Evolutionary conservation across 2,888 invertebrate species (phyloP).

Genomic region (Schrankia costaestrigalis): DNA sequence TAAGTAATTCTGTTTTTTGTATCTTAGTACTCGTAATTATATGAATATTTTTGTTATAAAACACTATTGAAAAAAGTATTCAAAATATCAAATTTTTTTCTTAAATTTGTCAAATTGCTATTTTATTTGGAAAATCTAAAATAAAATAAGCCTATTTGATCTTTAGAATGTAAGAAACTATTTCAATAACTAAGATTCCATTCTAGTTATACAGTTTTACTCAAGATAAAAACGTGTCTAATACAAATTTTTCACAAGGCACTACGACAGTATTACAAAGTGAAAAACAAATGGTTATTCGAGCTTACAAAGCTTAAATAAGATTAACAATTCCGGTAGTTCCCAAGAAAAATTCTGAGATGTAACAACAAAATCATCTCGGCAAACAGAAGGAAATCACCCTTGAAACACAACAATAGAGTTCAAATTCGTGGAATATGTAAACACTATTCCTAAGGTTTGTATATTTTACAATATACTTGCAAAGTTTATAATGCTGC

Average conservation of each 20-base stretch:
- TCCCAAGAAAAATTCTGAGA: conserved; percentile 30
- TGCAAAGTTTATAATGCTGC: conserved; percentile 17
- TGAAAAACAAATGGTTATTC: conserved; percentile 26
- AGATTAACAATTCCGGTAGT: conserved; percentile 37
- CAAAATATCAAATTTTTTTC: too few relatives aligned
- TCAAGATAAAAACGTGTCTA: conserved; percentile 11
- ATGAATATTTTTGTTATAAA: too few relatives aligned
- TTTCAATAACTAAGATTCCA: too few relatives aligned
- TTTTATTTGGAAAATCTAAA: too few relatives aligned
- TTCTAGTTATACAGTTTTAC: too few relatives aligned
- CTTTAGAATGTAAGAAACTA: too few relatives aligned
- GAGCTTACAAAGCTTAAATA: conserved; percentile 29
- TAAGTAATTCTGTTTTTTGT: too few relatives aligned
- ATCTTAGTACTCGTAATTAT: too few relatives aligned
- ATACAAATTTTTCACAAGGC: conserved; percentile 23
- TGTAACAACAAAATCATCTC: conserved; percentile 32
- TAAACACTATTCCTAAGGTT: conserved; percentile 47
- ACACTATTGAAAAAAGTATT: too few relatives aligned
- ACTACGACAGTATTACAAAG: conserved; percentile 24
- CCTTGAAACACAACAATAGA: conserved; percentile 40
- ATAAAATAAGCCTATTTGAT: too few relatives aligned
- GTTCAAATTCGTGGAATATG: conserved; percentile 39
- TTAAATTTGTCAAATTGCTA: too few relatives aligned
- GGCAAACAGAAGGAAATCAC: conserved; percentile 33
- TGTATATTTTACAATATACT: conserved; percentile 34